phyloP scores from a whole-genome alignment of 2,888 invertebrate species.

The Protonemura montana region DNA sequence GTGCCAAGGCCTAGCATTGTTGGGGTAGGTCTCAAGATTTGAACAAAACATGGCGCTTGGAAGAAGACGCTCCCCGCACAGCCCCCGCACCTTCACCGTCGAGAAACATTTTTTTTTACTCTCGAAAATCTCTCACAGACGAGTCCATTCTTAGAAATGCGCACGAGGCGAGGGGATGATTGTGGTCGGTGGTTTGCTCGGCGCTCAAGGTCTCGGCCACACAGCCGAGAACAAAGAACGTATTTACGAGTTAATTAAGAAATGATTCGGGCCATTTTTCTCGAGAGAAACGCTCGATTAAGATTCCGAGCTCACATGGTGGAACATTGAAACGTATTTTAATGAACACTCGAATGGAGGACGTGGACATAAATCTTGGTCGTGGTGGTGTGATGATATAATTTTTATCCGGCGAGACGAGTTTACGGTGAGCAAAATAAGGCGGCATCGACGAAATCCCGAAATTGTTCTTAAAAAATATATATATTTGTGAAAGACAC shows the following conservation, averaged over 20 bases:
- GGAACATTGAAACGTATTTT: background rate
- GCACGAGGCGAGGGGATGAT: background rate
- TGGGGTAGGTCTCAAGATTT: background rate
- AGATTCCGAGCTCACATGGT: background rate
- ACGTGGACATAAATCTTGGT: background rate
- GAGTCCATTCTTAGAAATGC: background rate
- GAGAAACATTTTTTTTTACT: background rate
- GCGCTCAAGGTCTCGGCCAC: background rate
- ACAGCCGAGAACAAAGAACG: background rate
- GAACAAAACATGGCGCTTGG: slow-evolving; percentile 5
- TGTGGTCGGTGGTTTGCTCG: background rate
- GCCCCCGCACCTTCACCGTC: background rate
- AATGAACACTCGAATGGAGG: background rate
- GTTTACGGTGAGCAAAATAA: too few species aligned
- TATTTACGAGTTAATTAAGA: slow-evolving; percentile 12
- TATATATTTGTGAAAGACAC: too few species aligned
- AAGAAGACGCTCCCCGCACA: background rate
- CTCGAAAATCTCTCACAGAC: background rate
- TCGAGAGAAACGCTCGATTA: background rate
- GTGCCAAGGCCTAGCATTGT: background rate
- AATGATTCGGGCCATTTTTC: slow-evolving; percentile 5
- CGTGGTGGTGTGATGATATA: background rate
- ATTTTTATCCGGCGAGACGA: background rate
- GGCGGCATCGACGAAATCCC: too few species aligned
- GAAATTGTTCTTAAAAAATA: too few species aligned